phyloP scores from a whole-genome alignment of 2,888 invertebrate species.

The Diogma glabrata region DNA sequence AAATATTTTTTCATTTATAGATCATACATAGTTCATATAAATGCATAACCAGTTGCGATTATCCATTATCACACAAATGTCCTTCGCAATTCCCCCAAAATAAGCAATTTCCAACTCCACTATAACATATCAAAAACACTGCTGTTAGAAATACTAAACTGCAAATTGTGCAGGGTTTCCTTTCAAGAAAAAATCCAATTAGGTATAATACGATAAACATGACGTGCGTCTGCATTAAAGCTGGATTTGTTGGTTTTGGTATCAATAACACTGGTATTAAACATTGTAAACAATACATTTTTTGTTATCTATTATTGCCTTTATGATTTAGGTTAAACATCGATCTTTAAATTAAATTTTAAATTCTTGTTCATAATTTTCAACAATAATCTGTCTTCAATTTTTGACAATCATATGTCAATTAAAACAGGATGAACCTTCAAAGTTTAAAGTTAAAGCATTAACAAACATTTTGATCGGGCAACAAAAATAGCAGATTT shows the following conservation, averaged over 20 bases:
- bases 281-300: constrained; percentile 96
- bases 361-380: too few relatives aligned
- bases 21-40: too few relatives aligned
- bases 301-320: constrained; percentile 6
- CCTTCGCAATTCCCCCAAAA: constrained; percentile 81
- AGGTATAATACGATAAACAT: constrained; percentile 96
- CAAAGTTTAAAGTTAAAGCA: too few relatives aligned
- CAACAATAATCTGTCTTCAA: too few relatives aligned
- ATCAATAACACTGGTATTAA: constrained; percentile 92
- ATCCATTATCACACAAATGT: constrained; percentile 44
- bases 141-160: constrained; percentile 89
- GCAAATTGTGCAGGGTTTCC: constrained; percentile 96
- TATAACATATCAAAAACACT: constrained; percentile 89
- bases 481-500: too few relatives aligned
- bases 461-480: too few relatives aligned
- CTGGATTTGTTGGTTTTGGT: constrained; percentile 95
- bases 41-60: too few relatives aligned
- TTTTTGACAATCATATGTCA: too few relatives aligned
- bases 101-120: constrained; percentile 88
- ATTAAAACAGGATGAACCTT: too few relatives aligned
- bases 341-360: too few relatives aligned
- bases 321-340: constrained; percentile 6
- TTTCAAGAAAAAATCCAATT: constrained; percentile 91
- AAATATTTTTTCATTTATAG: too few relatives aligned
- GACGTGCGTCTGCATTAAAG: constrained; percentile 88